Conservation (phyloP, 2,888 invertebrate species). For the Willowsia nigromaculata region DNA sequence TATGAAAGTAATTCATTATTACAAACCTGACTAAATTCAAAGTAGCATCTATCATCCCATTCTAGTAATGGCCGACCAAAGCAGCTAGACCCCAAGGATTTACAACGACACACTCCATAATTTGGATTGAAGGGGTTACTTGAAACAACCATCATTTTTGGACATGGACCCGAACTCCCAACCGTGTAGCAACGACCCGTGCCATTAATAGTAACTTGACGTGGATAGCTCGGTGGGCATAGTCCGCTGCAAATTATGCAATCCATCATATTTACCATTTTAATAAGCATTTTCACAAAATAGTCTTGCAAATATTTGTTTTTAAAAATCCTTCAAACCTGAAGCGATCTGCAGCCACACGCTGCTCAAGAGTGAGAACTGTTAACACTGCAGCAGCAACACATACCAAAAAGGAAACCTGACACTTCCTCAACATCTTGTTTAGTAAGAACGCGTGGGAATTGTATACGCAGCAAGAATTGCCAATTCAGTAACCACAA, state of each 20-base stretch:
- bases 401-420: not conserved
- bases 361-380: not conserved
- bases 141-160: conserved; percentile 60
- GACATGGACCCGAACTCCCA: conserved; percentile 69
- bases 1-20: not conserved
- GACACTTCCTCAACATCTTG: not conserved
- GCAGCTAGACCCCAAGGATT: conserved; percentile 63
- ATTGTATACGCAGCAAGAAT: no score
- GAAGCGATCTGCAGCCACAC: not conserved
- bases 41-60: conserved; percentile 68
- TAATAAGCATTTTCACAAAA: not conserved
- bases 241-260: conserved; percentile 47
- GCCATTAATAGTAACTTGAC: conserved; percentile 58
- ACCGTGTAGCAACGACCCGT: conserved; percentile 63
- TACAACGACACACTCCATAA: conserved; percentile 66
- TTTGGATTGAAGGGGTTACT: conserved; percentile 57
- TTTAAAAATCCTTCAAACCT: not conserved
- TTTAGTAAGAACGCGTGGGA: not conserved
- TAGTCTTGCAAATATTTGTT: not conserved
- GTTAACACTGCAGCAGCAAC: not conserved
- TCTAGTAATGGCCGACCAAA: conserved; percentile 66
- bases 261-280: not conserved
- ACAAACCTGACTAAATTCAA: conserved; percentile 71
- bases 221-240: conserved; percentile 69
- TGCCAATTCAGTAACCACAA: no score